phyloP scores from a whole-genome alignment of 2,113 vertebrate genomes.

The Pandion haliaetus region DNA sequence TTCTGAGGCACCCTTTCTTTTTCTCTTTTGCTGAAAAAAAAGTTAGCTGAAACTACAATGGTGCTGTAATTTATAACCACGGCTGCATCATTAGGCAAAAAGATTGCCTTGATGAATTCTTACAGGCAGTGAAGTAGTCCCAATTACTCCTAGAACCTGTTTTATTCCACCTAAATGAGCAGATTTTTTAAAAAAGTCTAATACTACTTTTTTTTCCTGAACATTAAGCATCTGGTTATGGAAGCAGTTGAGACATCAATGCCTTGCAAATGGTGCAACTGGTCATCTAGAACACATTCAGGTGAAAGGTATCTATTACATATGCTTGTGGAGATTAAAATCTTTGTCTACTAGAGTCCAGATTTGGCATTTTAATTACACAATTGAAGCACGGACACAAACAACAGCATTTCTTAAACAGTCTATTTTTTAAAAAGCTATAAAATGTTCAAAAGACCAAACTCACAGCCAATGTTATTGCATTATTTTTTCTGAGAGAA shows the following conservation, averaged over 20 bases:
- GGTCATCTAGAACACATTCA: constrained; percentile 11
- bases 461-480: background rate
- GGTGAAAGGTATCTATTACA: background rate
- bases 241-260: constrained; percentile 7
- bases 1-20: background rate
- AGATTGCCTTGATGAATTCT: constrained; percentile 52
- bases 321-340: background rate
- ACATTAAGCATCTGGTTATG: constrained; percentile 53
- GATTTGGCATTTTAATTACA: background rate
- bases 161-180: constrained; percentile 47
- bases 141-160: constrained; percentile 38
- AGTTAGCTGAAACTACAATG: background rate
- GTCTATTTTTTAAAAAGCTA: background rate
- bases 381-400: background rate
- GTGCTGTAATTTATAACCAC: constrained; percentile 8
- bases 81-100: constrained; percentile 51
- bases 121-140: constrained; percentile 30
- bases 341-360: background rate
- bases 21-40: background rate
- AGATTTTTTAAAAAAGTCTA: background rate
- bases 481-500: background rate
- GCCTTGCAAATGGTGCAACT: background rate
- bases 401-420: background rate
- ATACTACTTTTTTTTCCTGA: background rate
- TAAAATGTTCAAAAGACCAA: background rate